Conservation (phyloP, 2,797 vertebrate genomes). For the Amblyopsis hoosieri region DNA sequence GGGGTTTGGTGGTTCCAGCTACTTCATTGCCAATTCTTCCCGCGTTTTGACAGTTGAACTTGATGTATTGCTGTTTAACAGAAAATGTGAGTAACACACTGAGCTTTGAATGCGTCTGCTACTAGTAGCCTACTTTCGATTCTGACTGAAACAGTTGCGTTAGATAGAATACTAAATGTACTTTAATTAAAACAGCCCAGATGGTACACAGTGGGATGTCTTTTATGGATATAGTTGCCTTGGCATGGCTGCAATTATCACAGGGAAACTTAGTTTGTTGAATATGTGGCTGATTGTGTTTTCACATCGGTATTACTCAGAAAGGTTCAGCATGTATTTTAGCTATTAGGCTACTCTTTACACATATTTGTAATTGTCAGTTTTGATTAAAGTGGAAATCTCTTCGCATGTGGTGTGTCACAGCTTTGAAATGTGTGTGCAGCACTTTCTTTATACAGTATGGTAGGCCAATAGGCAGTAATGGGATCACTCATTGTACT, state of each 20-base stretch:
- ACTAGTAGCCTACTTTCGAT: slow-evolving; percentile 15
- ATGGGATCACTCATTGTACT: slow-evolving; percentile 46
- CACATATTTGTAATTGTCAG: slow-evolving; percentile 5
- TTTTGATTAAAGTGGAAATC: slow-evolving; percentile 24
- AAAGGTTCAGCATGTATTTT: neutral
- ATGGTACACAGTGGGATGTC: slow-evolving; percentile 4
- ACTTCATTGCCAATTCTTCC: neutral
- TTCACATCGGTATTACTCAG: neutral
- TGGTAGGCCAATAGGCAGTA: slow-evolving; percentile 8
- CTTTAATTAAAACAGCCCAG: slow-evolving; percentile 18
- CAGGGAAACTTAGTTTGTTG: neutral
- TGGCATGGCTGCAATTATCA: slow-evolving; percentile 3
- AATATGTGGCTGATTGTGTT: neutral
- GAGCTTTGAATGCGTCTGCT: slow-evolving; percentile 10
- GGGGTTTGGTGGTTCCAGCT: neutral
- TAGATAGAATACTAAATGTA: neutral
- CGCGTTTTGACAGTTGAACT: neutral
- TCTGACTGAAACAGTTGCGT: slow-evolving; percentile 2
- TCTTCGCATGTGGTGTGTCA: slow-evolving; percentile 8
- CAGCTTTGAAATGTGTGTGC: slow-evolving; percentile 13
- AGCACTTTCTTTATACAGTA: slow-evolving; percentile 37
- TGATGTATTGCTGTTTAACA: slow-evolving; percentile 2
- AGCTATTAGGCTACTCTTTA: slow-evolving; percentile 2
- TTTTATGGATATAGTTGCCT: slow-evolving; percentile 12
- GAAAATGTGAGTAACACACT: slow-evolving; percentile 12